Conservation (phyloP, 1,140 invertebrate genomes). For the Delia radicum region DNA sequence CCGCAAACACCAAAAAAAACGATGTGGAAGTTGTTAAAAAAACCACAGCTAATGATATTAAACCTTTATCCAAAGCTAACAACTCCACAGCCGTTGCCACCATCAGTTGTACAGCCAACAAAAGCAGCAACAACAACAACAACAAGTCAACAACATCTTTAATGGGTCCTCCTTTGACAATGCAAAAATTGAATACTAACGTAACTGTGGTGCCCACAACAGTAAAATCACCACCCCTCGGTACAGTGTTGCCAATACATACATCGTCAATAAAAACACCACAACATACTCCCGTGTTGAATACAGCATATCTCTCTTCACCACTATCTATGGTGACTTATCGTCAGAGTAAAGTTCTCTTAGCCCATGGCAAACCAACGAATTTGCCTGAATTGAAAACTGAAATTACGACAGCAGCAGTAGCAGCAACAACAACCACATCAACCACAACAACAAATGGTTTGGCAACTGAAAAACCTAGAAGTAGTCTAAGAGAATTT, state of each 20-base stretch:
- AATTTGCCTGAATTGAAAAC: background rate
- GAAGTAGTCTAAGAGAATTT: conserved; percentile 1
- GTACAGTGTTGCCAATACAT: conserved; percentile 9
- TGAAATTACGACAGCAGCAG: conserved; percentile 20
- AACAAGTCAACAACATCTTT: background rate
- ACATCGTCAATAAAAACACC: conserved; percentile 6
- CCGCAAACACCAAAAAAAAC: background rate
- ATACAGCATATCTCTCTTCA: background rate
- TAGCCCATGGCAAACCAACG: conserved; percentile 11
- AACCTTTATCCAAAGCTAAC: background rate
- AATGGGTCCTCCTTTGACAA: conserved; percentile 36
- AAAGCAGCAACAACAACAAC: conserved; percentile 19
- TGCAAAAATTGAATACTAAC: conserved; percentile 24
- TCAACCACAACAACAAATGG: background rate
- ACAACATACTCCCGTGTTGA: background rate
- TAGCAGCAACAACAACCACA: conserved; percentile 20
- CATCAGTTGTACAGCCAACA: background rate
- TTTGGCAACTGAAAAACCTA: background rate
- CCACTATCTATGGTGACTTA: conserved; percentile 21
- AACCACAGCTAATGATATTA: background rate
- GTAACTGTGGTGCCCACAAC: background rate
- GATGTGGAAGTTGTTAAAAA: background rate
- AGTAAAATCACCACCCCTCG: conserved; percentile 27
- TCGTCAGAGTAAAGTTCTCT: conserved; percentile 5
- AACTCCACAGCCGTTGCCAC: background rate